Evolutionary conservation across 2,113 vertebrate genomes (phyloP).

Genomic region (Ondatra zibethicus): DNA sequence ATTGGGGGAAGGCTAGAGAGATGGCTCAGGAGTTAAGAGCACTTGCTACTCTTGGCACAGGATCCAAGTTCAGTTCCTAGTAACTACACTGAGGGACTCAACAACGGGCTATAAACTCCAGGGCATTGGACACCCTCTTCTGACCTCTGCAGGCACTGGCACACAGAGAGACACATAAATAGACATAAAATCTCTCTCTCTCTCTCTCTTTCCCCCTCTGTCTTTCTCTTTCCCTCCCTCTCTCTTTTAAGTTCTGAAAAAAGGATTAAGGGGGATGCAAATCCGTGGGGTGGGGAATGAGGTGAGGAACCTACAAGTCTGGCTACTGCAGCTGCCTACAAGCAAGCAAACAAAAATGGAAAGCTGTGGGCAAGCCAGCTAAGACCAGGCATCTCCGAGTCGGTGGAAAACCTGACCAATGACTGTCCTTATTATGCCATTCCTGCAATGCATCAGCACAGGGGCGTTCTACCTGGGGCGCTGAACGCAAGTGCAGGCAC

Average conservation of each 20-base stretch:
- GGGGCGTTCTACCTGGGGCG: background rate
- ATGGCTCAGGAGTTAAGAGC: background rate
- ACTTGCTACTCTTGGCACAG: background rate
- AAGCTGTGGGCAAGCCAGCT: background rate
- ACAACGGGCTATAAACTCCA: background rate
- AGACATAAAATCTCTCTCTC: background rate
- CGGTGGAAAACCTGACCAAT: background rate
- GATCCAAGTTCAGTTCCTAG: background rate
- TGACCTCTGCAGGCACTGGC: background rate
- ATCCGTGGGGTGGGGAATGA: background rate
- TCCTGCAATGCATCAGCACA: too few species aligned
- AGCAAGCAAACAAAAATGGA: background rate
- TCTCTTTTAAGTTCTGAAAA: background rate
- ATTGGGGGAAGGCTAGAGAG: background rate
- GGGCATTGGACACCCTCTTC: background rate
- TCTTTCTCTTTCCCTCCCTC: too few species aligned
- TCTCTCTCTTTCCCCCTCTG: background rate
- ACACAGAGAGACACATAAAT: background rate
- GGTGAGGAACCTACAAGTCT: background rate
- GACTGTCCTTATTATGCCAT: background rate
- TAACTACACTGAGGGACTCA: too few species aligned
- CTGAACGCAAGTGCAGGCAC: background rate
- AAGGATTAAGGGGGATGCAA: background rate
- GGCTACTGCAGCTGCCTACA: background rate
- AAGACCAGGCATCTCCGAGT: background rate